A percentile compares a stretch with the other conserved stretches of the same genome.
Evolutionary conservation across 2,888 invertebrate species (phyloP).

Genomic region (Pomacea canaliculata): DNA sequence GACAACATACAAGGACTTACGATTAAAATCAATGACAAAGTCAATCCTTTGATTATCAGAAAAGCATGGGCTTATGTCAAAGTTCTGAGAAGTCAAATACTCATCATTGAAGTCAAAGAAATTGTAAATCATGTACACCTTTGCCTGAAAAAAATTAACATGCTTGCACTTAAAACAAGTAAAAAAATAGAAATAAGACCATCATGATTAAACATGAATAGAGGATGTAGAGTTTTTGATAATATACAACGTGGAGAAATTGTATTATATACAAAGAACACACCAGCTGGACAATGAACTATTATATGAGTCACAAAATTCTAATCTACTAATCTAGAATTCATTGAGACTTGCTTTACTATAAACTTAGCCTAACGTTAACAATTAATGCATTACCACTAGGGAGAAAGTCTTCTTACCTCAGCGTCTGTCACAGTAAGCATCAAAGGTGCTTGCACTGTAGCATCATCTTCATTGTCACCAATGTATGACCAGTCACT

Average conservation of each 20-base stretch:
- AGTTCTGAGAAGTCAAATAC: slow-evolving; percentile 47
- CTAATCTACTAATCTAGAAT: too few species aligned
- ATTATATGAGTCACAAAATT: too few species aligned
- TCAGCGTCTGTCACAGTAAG: slow-evolving; percentile 32
- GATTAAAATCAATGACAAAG: slow-evolving; percentile 45
- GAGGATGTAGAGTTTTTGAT: too few species aligned
- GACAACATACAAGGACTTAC: slow-evolving; percentile 19
- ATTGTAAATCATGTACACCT: neutral
- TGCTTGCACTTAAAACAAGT: too few species aligned
- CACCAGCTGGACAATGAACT: too few species aligned
- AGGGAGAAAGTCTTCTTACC: neutral
- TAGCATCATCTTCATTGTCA: slow-evolving; percentile 37
- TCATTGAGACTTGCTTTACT: too few species aligned
- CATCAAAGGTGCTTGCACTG: slow-evolving; percentile 43
- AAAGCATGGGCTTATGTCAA: slow-evolving; percentile 52
- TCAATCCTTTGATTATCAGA: slow-evolving; percentile 39
- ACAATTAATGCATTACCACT: too few species aligned
- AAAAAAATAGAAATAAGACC: too few species aligned
- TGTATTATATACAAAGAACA: too few species aligned
- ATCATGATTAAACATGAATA: too few species aligned
- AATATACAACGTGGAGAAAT: too few species aligned
- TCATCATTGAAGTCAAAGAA: slow-evolving; percentile 53
- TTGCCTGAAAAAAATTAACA: neutral
- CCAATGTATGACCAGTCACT: slow-evolving; percentile 44
- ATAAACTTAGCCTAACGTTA: too few species aligned